Base-by-base conservation (phyloP, 2,113 vertebrate genomes). In the Puffinus mauretanicus region DNA sequence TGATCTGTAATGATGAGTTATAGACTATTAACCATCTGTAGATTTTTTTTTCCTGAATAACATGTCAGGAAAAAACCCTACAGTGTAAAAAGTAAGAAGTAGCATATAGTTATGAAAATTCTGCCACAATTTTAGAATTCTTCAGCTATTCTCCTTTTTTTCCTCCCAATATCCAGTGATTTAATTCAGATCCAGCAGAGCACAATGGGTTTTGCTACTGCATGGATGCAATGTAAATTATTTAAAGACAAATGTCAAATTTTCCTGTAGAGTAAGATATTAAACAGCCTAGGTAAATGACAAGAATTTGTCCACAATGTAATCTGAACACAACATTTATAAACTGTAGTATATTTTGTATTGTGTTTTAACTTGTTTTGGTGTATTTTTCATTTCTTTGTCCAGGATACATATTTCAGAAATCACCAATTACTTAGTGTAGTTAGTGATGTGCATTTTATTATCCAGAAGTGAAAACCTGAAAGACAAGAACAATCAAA, bases 381-480 rank as follows among this genome's bases (percentile, higher is more conserved):
- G 54, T 94, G 84, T 93, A 92, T 86, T 95, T 89, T 95, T 64
- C 2, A 26, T 96, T 84, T 94, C 82, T 95, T 96, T 95, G 34
- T 86, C 90, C 60, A 67, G 47, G 26, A 76, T 88, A 91, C 7
- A 0, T 90, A 58, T 95, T 95, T 95, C 88, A 97, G 87, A 96
- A 87, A 85, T 90, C 86, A 95, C 60, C 81, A 92, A 97, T 96
- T 97, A 93, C 94, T 97, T 96, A 95, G 55, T 5, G 1, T 78
- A 60, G 62, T 86, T 91, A 95, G 57, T 89, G 94, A 96, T 71
- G 76, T 92, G 70, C 57, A 52, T 96, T 94, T 91, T 88, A 21
- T 90, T 94, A 93, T 90, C 90, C 79, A 97, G 65, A 94, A 96
- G 73, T 88, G 94, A 82, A 96, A 95, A 96, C 78, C 70, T 97